phyloP scores from a whole-genome alignment of 2,797 vertebrate genomes.

The Cyclura pinguis region DNA sequence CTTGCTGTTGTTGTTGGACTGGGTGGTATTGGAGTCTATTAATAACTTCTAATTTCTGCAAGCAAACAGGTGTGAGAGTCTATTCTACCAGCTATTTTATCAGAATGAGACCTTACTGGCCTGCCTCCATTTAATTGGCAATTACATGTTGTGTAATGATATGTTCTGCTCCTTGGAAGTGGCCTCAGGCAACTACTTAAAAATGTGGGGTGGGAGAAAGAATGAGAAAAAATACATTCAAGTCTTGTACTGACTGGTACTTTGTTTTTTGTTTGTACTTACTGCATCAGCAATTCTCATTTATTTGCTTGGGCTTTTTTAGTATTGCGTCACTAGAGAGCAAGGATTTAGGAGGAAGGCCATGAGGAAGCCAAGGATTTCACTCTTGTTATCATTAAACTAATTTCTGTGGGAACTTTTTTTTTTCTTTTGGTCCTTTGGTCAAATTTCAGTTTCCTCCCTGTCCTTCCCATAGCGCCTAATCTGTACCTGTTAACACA shows the following conservation, averaged over 20 bases:
- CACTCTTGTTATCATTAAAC: conserved; percentile 31
- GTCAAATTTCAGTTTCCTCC: conserved; percentile 8
- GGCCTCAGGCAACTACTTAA: conserved; percentile 52
- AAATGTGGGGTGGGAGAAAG: background rate
- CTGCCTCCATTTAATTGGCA: conserved; percentile 60
- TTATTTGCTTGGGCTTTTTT: conserved; percentile 19
- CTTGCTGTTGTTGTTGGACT: conserved; percentile 10
- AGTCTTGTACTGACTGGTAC: background rate
- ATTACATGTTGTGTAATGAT: conserved; percentile 70
- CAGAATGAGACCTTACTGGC: conserved; percentile 54
- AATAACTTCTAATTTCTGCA: conserved; percentile 59
- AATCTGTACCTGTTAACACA: conserved; percentile 27
- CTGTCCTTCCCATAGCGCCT: background rate
- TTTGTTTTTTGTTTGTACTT: conserved; percentile 33
- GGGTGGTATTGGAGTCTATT: conserved; percentile 45
- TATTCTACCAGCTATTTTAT: conserved; percentile 68
- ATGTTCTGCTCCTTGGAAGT: conserved; percentile 63
- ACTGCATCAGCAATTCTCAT: background rate
- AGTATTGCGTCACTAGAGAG: conserved; percentile 19
- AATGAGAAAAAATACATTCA: background rate
- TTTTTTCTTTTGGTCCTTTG: background rate
- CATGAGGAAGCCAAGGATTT: background rate
- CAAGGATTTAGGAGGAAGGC: conserved; percentile 20
- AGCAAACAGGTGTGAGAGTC: conserved; percentile 54
- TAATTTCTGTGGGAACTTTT: conserved; percentile 13